A percentile compares a stretch with the other conserved stretches of the same genome.
Evolutionary conservation across 1,140 invertebrate species (phyloP).

Genomic region (Nomia melanderi): DNA sequence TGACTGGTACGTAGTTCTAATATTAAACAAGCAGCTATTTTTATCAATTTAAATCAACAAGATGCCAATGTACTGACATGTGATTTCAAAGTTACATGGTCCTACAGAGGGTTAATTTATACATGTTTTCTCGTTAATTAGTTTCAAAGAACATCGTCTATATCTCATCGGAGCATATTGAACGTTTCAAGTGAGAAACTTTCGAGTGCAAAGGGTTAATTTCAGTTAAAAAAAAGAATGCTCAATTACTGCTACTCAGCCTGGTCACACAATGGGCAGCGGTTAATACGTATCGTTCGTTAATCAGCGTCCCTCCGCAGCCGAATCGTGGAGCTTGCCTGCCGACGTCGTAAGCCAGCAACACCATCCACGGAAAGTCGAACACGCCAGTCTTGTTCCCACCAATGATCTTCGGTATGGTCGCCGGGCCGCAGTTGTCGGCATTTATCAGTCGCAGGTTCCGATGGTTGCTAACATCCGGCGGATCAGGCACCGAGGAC

Average conservation of each 20-base stretch:
- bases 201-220: too few species aligned
- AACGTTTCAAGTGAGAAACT: too few species aligned
- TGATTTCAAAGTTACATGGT: too few species aligned
- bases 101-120: too few species aligned
- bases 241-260: slow-evolving; percentile 66
- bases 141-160: too few species aligned
- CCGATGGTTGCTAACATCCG: slow-evolving; percentile 80
- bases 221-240: background rate
- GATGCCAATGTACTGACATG: too few species aligned
- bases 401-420: slow-evolving; percentile 79
- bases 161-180: too few species aligned
- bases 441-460: slow-evolving; percentile 81
- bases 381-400: slow-evolving; percentile 82
- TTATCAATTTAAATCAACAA: too few species aligned
- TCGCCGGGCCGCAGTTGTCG: slow-evolving; percentile 74
- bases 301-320: slow-evolving; percentile 86
- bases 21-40: too few species aligned
- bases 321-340: slow-evolving; percentile 78
- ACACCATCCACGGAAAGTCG: slow-evolving; percentile 86
- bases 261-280: slow-evolving; percentile 86
- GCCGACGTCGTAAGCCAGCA: slow-evolving; percentile 81
- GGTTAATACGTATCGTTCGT: slow-evolving; percentile 85
- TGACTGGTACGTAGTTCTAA: too few species aligned
- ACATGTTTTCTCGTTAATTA: too few species aligned
- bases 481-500: slow-evolving; percentile 53